phyloP scores from a whole-genome alignment of 2,797 vertebrate genomes.

The Hypotaenidia okinawae region DNA sequence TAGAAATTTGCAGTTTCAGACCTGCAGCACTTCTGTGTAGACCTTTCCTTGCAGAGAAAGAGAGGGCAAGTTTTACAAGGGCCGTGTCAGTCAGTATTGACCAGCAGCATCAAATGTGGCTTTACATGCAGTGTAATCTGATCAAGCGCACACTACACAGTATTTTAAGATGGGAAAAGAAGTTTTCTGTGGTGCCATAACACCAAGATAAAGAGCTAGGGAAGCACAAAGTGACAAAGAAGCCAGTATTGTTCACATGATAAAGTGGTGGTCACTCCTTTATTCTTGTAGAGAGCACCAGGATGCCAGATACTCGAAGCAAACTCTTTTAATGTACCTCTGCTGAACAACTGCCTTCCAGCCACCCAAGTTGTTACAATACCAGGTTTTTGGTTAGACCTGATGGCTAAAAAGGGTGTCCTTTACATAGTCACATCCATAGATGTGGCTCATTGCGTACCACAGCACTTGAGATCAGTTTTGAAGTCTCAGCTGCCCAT shows the following conservation, averaged over 20 bases:
- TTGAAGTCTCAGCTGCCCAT: not conserved
- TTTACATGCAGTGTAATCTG: not conserved
- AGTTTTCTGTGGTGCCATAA: not conserved
- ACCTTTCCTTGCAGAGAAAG: not conserved
- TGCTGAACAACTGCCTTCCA: not conserved
- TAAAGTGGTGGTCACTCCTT: not conserved
- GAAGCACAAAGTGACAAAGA: not conserved
- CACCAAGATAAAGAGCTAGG: not conserved
- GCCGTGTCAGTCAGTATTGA: not conserved
- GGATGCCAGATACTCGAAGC: not conserved
- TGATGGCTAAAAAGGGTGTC: not conserved
- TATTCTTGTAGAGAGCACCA: not conserved
- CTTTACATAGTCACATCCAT: not conserved
- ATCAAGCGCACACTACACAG: too few species aligned
- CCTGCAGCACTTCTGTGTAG: not conserved
- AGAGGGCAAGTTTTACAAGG: not conserved
- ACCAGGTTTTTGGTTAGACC: not conserved
- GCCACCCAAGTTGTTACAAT: not conserved
- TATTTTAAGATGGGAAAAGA: not conserved
- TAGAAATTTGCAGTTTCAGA: not conserved
- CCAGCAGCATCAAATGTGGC: not conserved
- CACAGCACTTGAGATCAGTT: not conserved
- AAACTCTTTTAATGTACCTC: not conserved
- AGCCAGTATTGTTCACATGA: not conserved
- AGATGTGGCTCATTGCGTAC: not conserved